Base-by-base conservation (phyloP, 2,888 invertebrate genomes). In the Eupithecia insigniata region DNA sequence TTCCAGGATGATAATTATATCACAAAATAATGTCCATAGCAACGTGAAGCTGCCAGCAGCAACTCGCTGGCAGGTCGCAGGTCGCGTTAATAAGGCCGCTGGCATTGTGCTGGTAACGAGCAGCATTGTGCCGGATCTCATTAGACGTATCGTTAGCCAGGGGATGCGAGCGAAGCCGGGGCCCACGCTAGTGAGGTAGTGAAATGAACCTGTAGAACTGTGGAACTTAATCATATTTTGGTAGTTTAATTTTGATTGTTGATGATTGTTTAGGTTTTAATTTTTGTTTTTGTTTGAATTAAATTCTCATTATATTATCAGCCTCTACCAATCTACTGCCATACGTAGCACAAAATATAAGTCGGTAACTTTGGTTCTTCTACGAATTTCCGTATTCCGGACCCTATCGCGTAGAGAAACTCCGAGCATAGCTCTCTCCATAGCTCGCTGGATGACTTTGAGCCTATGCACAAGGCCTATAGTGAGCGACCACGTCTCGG, bases 71-170 rank as follows among this genome's bases (percentile, higher is more conserved):
- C 43, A 43, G 46, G 12, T 30, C 12, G 14, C 36, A 58, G 55
- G 61, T 66, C 66, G 68, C 68, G 70, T 30, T 74, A 74, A 74
- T 74, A 74, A 74, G 74, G 72, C 62, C 67, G 55, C 55, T 22
- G 46, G 67, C 72, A 70, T 80, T 79, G 79, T 79, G 73, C 66
- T 34, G 26, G 69, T 76, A 79, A 79, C 78, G 79, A 79, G 75
- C 71, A 1, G 73, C 73, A 77, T 81, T 81, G 78, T 79, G 74
- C 70, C 58, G 74, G 72, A 71, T 76, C 79, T 79, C 80, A 78
- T 78, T 77, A 79, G 69, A 74, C 71, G 75, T 73, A 76, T 77
- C 78, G 78, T 80, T 79, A 79, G 76, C 72, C 55, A 36, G 55
- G 55, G 55, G 10, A 51, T 22, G 26, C 55, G 22, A 14, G 26